phyloP scores from a whole-genome alignment of 92 coral and sea anemone genomes.

The Metridium senile region DNA sequence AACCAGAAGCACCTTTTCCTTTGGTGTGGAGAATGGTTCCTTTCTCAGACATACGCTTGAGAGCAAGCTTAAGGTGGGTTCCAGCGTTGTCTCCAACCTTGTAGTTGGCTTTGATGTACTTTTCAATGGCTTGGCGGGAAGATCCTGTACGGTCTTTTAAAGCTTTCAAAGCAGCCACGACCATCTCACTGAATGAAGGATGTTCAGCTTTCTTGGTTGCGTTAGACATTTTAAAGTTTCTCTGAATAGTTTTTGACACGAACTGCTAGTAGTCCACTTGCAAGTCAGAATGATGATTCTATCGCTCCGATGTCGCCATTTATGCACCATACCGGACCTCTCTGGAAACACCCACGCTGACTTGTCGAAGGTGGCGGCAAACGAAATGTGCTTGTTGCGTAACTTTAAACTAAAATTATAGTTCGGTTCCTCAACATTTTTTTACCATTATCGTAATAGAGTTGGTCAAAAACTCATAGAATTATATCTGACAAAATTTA shows the following conservation, averaged over 20 bases:
- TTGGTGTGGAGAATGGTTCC: constrained; percentile 44
- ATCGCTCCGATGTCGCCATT: not conserved
- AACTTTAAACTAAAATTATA: constrained; percentile 1
- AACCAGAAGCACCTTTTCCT: constrained; percentile 61
- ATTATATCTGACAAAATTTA: not conserved
- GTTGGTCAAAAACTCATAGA: not conserved
- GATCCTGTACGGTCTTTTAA: constrained; percentile 55
- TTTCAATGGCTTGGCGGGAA: constrained; percentile 82
- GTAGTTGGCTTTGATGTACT: constrained; percentile 71
- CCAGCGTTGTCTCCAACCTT: constrained; percentile 41
- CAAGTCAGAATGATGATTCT: not conserved
- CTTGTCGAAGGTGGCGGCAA: constrained; percentile 14
- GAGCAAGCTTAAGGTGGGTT: constrained; percentile 48
- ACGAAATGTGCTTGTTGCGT: constrained; percentile 13
- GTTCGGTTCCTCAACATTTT: not conserved
- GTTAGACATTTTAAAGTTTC: constrained; percentile 9
- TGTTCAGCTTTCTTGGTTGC: constrained; percentile 55
- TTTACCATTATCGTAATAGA: not conserved
- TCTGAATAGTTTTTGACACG: no score
- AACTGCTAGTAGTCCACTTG: not conserved
- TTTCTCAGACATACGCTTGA: constrained; percentile 39
- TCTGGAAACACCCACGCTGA: not conserved
- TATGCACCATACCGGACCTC: constrained; percentile 10
- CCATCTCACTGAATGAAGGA: constrained; percentile 68
- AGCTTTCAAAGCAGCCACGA: constrained; percentile 47